Evolutionary conservation across 2,888 invertebrate genomes (phyloP).

Genomic region (Cantharis lateralis): DNA sequence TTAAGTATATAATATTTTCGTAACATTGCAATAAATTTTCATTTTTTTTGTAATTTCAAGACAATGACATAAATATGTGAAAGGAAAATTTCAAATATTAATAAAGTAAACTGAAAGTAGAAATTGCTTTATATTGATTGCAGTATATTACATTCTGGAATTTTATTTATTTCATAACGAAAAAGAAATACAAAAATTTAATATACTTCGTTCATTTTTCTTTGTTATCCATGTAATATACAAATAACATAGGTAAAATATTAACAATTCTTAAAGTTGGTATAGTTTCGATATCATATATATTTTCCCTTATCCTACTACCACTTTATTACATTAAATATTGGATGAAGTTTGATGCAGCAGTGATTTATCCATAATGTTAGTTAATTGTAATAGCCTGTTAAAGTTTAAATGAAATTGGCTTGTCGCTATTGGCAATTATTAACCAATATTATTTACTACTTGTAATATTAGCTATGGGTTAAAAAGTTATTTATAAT

Average conservation of each 20-base stretch:
- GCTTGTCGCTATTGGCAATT: constrained; percentile 3
- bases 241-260: neutral
- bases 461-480: neutral
- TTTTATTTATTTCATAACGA: neutral
- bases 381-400: constrained; percentile 6
- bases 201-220: neutral
- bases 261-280: neutral
- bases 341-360: neutral
- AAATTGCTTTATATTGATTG: neutral
- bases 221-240: neutral
- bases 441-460: neutral
- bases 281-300: neutral
- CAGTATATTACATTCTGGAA: neutral
- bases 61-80: neutral
- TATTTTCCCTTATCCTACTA: neutral
- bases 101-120: neutral
- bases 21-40: neutral
- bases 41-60: neutral
- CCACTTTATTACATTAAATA: neutral
- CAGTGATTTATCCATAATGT: neutral
- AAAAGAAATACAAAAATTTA: neutral
- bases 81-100: neutral
- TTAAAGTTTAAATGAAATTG: constrained; percentile 12
- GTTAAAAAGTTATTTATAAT: neutral
- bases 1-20: neutral